Evolutionary conservation across 2,797 vertebrate genomes (phyloP), one percentile per base, ranked within the genome.

Genomic region (Enoplosus armatus): DNA sequence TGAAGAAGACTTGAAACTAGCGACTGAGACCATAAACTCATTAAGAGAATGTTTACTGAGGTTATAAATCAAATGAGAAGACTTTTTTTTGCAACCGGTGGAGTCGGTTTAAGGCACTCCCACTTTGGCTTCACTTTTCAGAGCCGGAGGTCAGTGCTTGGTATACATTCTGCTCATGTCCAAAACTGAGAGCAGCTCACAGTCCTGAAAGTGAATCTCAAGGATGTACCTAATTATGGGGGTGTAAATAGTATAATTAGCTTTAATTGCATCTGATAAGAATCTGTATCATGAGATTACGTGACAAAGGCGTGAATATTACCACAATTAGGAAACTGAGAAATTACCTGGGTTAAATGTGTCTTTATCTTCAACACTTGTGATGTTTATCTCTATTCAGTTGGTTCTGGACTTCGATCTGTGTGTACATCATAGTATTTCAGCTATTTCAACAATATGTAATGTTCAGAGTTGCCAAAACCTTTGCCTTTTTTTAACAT

Each of bases 241-340:
- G n/a, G 63, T 81, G 88, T 70, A 83, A 85, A 82, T 72, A 75
- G 48, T 41, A 61, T 88, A 88, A 91, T 90, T 90, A 88, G 61
- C 62, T 62, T 72, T 77, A 90, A 87, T 83, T 77, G 84, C 35
- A 66, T 82, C 61, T 80, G 85, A 90, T 85, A 84, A 84, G 71
- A 79, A 87, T 90, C 82, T 81, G 64, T 71, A 76, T 87, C 77
- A 75, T 58, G 43, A 56, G 70, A 75, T 68, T 82, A 71, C 1
- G 33, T 82, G 82, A 85, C 85, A 85, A 83, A 76, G 51, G 66
- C 54, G 26, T 4, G 0, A 70, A 59, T 29, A 55, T 79, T 74
- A 83, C 59, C 37, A 35, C 41, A 59, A 60, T 70, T 65, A 77
- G 64, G 68, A 65, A 81, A 59, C 15, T 14, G 47, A 60, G 48